These are phyloP conservation scores for Harpagifer antarcticus DNA, from an alignment of 2,797 vertebrate genomes.

Conservation along the genomic window DNA sequence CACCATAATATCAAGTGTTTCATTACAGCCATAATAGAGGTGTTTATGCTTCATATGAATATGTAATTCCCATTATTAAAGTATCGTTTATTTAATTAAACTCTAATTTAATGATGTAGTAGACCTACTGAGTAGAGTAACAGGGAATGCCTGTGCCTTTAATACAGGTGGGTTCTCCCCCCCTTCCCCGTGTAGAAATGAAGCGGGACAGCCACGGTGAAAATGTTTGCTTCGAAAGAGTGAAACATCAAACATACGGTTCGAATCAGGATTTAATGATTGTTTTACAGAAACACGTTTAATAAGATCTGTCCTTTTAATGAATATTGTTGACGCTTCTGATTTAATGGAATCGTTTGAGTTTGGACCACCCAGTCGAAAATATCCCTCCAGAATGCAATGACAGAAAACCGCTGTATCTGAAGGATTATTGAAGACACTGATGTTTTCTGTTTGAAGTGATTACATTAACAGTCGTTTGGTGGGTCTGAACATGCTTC, in stretches of 20 bases:
- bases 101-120: neutral
- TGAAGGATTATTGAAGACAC: too few relatives aligned
- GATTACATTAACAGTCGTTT: too few relatives aligned
- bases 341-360: neutral
- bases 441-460: too few relatives aligned
- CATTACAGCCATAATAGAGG: neutral
- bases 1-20: neutral
- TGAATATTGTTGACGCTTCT: neutral
- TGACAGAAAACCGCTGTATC: too few relatives aligned
- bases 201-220: neutral
- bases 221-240: neutral
- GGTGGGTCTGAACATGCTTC: neutral
- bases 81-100: neutral
- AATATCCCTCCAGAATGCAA: neutral
- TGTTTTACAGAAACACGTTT: neutral
- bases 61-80: neutral
- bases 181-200: constrained; percentile 25
- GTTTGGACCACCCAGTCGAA: neutral
- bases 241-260: neutral
- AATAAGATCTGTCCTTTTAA: neutral
- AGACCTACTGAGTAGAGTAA: neutral
- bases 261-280: neutral
- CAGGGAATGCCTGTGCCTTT: neutral
- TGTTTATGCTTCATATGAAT: neutral
- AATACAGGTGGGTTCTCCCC: neutral